phyloP scores from a whole-genome alignment of 1,140 invertebrate genomes.

The Formica exsecta region DNA sequence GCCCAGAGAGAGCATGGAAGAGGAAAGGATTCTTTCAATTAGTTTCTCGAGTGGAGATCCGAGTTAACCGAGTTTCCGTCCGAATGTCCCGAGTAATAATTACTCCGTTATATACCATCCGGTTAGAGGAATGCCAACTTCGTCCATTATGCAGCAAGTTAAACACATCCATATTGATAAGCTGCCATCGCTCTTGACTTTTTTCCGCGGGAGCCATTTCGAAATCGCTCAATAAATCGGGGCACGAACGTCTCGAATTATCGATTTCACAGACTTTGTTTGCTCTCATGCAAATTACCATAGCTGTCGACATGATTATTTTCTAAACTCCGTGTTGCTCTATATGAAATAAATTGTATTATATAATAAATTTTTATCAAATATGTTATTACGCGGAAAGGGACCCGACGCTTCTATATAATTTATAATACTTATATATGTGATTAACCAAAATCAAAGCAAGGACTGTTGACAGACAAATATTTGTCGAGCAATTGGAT shows the following conservation, averaged over 20 bases:
- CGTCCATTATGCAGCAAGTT: conserved; percentile 79
- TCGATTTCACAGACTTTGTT: conserved; percentile 38
- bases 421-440: conserved; percentile 2
- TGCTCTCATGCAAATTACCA: conserved; percentile 40
- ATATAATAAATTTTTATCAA: not conserved
- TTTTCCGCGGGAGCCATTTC: conserved; percentile 48
- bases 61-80: conserved; percentile 71
- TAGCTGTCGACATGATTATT: conserved; percentile 40
- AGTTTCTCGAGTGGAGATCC: conserved; percentile 70
- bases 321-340: conserved; percentile 3
- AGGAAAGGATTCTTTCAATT: conserved; percentile 71
- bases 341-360: not conserved
- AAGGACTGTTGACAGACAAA: conserved; percentile 69
- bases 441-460: conserved; percentile 27
- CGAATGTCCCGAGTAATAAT: conserved; percentile 65
- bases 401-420: not conserved
- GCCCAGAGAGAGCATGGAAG: conserved; percentile 20
- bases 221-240: conserved; percentile 66
- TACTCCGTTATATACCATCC: conserved; percentile 61
- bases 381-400: no score
- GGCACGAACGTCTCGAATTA: conserved; percentile 37
- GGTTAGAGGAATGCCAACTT: conserved; percentile 53
- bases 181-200: conserved; percentile 57
- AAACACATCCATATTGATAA: conserved; percentile 80
- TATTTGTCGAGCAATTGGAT: conserved; percentile 70